Percentiles rank a stretch among this genome's conserved stretches.
Conservation (phyloP, 2,113 vertebrate species). For the Triplophysa rosa region DNA sequence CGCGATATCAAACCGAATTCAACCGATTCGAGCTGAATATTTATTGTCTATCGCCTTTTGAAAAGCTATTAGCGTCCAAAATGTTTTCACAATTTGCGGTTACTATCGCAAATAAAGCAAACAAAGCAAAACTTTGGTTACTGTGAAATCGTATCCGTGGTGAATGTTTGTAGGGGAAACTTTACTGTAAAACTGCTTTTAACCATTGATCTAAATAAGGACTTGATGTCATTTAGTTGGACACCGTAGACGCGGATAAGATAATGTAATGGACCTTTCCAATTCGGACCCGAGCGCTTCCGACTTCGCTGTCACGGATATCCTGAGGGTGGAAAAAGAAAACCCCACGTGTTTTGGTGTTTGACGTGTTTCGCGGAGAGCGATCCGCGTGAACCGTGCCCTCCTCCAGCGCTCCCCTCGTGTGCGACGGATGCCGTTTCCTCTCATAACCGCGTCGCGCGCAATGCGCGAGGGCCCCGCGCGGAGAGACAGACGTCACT, state of each 20-base stretch:
- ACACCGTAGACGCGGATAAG: background rate
- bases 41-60: too few relatives aligned
- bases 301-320: constrained; percentile 28
- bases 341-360: constrained; percentile 28
- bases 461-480: constrained; percentile 16
- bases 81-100: too few relatives aligned
- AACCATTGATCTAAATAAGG: too few relatives aligned
- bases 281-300: background rate
- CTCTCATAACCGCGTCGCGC: background rate
- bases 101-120: too few relatives aligned
- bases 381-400: constrained; percentile 30
- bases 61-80: too few relatives aligned
- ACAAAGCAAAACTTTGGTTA: too few relatives aligned
- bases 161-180: too few relatives aligned
- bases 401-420: constrained; percentile 9
- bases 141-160: too few relatives aligned
- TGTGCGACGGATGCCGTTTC: constrained; percentile 31
- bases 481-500: constrained; percentile 39
- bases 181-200: too few relatives aligned
- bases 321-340: constrained; percentile 19
- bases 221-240: too few relatives aligned
- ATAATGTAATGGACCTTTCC: constrained; percentile 6
- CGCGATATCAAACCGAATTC: too few relatives aligned
- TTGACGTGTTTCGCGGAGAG: constrained; percentile 20
- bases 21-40: too few relatives aligned